phyloP scores from a whole-genome alignment of 1,140 invertebrate species.

The Drosophila kanapiae region DNA sequence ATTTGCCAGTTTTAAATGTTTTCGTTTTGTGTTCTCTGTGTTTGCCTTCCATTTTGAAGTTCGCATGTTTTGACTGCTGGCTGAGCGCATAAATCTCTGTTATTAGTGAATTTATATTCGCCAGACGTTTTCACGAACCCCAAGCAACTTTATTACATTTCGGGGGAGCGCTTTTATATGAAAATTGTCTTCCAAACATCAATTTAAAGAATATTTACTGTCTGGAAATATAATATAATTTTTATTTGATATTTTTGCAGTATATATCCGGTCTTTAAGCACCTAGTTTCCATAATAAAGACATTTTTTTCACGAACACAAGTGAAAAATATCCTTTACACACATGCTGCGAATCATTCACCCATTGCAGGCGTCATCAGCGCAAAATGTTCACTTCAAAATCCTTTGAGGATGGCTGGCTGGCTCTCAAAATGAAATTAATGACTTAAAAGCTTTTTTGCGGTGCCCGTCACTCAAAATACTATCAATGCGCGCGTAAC shows the following conservation, averaged over 20 bases:
- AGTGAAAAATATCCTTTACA: conserved; percentile 6
- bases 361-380: conserved; percentile 46
- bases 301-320: background rate
- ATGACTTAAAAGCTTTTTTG: conserved; percentile 83
- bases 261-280: background rate
- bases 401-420: conserved; percentile 68
- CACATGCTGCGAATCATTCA: conserved; percentile 13
- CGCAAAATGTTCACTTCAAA: conserved; percentile 72
- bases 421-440: conserved; percentile 74
- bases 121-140: conserved; percentile 59
- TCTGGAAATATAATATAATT: background rate
- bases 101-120: conserved; percentile 73
- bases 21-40: conserved; percentile 12
- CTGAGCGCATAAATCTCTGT: conserved; percentile 65
- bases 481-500: conserved; percentile 75
- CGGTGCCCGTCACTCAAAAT: conserved; percentile 80
- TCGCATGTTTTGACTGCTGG: conserved; percentile 12
- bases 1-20: conserved; percentile 51
- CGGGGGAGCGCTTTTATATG: conserved; percentile 28
- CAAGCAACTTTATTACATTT: conserved; percentile 46
- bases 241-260: background rate
- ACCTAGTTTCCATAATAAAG: background rate
- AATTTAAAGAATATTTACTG: background rate
- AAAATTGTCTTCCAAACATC: background rate
- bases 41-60: conserved; percentile 38